Evolutionary conservation across 1,140 invertebrate genomes (phyloP).

Genomic region (Leptestheria dahalacensis): DNA sequence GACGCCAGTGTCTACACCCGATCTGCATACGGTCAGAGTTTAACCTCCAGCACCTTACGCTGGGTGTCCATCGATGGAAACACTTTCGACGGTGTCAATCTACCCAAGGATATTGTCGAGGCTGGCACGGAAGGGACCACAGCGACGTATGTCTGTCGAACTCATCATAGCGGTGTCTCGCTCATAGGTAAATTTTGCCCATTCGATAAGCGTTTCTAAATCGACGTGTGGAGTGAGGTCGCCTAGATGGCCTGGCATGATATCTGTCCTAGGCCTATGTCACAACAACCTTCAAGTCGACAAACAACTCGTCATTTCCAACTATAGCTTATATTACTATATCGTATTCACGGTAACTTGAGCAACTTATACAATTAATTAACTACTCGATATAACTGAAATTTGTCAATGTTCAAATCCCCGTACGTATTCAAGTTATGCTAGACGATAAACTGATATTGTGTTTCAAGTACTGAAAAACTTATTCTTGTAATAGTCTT

Average conservation of each 20-base stretch:
- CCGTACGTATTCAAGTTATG: too few relatives aligned
- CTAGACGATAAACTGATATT: too few relatives aligned
- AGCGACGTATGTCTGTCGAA: conserved; percentile 54
- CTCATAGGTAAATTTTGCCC: conserved; percentile 31
- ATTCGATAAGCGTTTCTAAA: too few relatives aligned
- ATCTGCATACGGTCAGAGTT: conserved; percentile 29
- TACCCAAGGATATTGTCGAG: conserved; percentile 35
- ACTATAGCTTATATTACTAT: neutral
- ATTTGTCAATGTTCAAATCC: too few relatives aligned
- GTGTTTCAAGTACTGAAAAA: too few relatives aligned
- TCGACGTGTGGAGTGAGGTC: too few relatives aligned
- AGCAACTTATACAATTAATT: neutral
- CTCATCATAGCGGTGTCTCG: conserved; percentile 47
- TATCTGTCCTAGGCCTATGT: too few relatives aligned
- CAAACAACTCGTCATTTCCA: neutral
- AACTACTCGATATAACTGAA: too few relatives aligned
- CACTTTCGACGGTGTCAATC: conserved; percentile 26
- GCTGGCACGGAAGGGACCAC: conserved; percentile 20
- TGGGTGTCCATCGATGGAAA: conserved; percentile 35
- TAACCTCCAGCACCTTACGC: conserved; percentile 40
- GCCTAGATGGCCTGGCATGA: too few relatives aligned
- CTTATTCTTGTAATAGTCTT: too few relatives aligned
- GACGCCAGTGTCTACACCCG: conserved; percentile 32
- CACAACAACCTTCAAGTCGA: too few relatives aligned
- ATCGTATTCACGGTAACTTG: neutral